These are phyloP conservation scores for Drosophila austrosaltans DNA, from an alignment of 2,888 invertebrate genomes.

Conservation along the genomic window DNA sequence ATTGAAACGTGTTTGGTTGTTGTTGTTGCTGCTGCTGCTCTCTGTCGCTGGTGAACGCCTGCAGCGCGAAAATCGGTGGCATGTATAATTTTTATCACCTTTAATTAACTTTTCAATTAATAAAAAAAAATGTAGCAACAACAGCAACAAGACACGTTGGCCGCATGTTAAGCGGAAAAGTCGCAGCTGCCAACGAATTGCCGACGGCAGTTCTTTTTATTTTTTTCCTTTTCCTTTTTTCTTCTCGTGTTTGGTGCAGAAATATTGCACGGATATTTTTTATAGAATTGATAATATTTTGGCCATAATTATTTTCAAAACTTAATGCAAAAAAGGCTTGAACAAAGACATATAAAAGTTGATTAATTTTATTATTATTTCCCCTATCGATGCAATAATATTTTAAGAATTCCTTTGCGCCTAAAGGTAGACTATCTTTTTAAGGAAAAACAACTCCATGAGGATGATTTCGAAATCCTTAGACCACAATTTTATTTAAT, in stretches of 20 bases:
- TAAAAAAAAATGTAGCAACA: slow-evolving; percentile 65
- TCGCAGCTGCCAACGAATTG: slow-evolving; percentile 47
- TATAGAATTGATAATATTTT: neutral
- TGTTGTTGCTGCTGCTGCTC: slow-evolving; percentile 38
- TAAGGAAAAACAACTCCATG: too few relatives aligned
- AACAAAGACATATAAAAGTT: too few relatives aligned
- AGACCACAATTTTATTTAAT: neutral
- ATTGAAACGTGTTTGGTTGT: slow-evolving; percentile 65
- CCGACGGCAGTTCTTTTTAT: neutral
- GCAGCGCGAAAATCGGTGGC: slow-evolving; percentile 81
- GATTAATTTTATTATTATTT: too few relatives aligned
- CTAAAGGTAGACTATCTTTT: neutral
- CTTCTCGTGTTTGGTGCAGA: neutral
- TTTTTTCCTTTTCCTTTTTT: neutral
- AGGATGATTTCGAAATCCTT: too few relatives aligned
- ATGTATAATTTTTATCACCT: slow-evolving; percentile 82
- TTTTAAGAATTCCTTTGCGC: neutral
- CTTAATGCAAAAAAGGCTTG: too few relatives aligned
- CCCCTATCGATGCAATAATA: too few relatives aligned
- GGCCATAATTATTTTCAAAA: neutral
- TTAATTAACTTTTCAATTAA: slow-evolving; percentile 82
- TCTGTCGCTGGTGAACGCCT: slow-evolving; percentile 65
- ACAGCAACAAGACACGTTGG: slow-evolving; percentile 42
- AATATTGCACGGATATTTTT: neutral
- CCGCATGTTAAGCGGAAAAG: slow-evolving; percentile 46